Evolutionary conservation across 2,888 invertebrate genomes (phyloP).

Genomic region (Meliscaeva auricollis): DNA sequence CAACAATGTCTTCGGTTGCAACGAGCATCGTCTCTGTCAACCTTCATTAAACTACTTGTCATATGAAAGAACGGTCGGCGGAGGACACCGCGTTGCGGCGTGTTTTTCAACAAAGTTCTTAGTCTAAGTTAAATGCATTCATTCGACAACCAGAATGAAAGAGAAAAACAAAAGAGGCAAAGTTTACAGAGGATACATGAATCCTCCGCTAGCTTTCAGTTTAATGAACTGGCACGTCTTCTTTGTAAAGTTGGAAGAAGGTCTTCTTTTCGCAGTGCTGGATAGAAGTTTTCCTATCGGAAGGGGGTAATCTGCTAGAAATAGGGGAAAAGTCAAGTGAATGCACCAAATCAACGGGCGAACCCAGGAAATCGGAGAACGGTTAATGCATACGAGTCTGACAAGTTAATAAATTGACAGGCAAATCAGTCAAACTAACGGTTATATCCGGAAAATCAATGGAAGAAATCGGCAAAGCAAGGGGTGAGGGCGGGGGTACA

Average conservation of each 20-base stretch:
- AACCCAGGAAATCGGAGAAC: too few relatives aligned
- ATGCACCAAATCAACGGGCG: too few relatives aligned
- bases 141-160: not conserved
- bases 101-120: constrained; percentile 44
- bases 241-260: not conserved
- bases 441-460: too few relatives aligned
- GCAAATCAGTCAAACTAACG: too few relatives aligned
- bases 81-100: not conserved
- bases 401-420: too few relatives aligned
- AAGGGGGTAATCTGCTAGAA: too few relatives aligned
- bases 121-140: constrained; percentile 50
- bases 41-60: constrained; percentile 72
- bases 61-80: constrained; percentile 55
- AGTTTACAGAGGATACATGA: constrained; percentile 11
- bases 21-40: constrained; percentile 44
- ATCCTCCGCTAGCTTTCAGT: constrained; percentile 32
- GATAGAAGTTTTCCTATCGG: not conserved
- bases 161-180: not conserved
- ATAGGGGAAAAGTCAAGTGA: too few relatives aligned
- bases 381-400: too few relatives aligned
- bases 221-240: constrained; percentile 54
- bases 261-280: not conserved
- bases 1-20: constrained; percentile 18
- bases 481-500: too few relatives aligned
- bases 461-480: too few relatives aligned